These are phyloP conservation scores for Marmota monax DNA, from an alignment of 2,113 vertebrate species.

Conservation along the genomic window DNA sequence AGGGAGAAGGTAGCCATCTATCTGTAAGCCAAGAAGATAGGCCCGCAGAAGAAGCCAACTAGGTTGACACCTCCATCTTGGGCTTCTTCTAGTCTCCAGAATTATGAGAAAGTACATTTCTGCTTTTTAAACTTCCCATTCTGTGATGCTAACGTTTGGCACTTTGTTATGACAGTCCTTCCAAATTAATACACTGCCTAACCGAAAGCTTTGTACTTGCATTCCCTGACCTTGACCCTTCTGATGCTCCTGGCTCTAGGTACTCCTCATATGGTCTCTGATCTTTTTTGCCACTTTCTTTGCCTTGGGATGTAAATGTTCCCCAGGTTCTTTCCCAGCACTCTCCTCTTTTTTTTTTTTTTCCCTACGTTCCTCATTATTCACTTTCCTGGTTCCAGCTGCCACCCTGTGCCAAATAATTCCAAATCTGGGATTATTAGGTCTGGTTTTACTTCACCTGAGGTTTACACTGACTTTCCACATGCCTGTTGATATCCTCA, in stretches of 20 bases:
- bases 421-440: background rate
- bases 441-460: background rate
- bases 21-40: background rate
- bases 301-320: background rate
- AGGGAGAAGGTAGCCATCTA: background rate
- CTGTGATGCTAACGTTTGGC: background rate
- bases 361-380: fast-evolving
- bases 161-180: background rate
- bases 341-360: background rate
- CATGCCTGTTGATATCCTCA: background rate
- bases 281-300: background rate
- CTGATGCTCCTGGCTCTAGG: background rate
- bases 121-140: background rate
- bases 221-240: background rate
- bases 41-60: background rate
- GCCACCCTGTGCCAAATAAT: background rate
- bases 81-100: background rate
- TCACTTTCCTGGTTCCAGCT: background rate
- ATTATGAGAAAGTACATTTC: background rate
- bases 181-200: background rate
- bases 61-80: background rate
- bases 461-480: background rate
- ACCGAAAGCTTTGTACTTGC: background rate
- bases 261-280: background rate
- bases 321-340: background rate